Evolutionary conservation across 1,140 invertebrate species (phyloP).

Genomic region (Coenobita brevimanus): DNA sequence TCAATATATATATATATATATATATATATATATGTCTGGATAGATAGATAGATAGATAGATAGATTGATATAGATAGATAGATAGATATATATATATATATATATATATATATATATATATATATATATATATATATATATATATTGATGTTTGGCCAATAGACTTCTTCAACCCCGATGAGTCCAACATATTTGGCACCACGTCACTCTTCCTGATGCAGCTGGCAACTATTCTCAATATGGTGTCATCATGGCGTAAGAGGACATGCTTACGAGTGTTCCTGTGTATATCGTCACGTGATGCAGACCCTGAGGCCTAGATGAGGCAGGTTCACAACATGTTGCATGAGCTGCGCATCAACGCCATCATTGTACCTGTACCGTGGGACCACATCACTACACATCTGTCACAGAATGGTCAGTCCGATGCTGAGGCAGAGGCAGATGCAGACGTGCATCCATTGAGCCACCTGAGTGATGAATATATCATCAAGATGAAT

Average conservation of each 20-base stretch:
- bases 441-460: constrained; percentile 12
- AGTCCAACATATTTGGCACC: constrained; percentile 85
- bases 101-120: no score
- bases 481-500: constrained; percentile 79
- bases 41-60: no score
- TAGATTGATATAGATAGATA: no score
- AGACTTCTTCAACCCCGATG: constrained; percentile 86
- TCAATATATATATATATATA: no score
- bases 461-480: constrained; percentile 35
- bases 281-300: constrained; percentile 79
- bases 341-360: constrained; percentile 77
- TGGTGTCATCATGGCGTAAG: constrained; percentile 85
- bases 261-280: constrained; percentile 88
- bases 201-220: constrained; percentile 97
- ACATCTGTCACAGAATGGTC: background rate
- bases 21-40: no score
- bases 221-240: constrained; percentile 96
- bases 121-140: no score
- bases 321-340: constrained; percentile 76
- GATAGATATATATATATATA: no score
- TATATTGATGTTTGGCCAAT: constrained; percentile 99
- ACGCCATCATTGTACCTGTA: constrained; percentile 77
- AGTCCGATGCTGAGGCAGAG: constrained; percentile 24
- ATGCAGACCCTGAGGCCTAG: constrained; percentile 69
- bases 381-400: constrained; percentile 76